Evolutionary conservation across 1,140 invertebrate genomes (phyloP).

Genomic region (Pachypeltis micranthus): DNA sequence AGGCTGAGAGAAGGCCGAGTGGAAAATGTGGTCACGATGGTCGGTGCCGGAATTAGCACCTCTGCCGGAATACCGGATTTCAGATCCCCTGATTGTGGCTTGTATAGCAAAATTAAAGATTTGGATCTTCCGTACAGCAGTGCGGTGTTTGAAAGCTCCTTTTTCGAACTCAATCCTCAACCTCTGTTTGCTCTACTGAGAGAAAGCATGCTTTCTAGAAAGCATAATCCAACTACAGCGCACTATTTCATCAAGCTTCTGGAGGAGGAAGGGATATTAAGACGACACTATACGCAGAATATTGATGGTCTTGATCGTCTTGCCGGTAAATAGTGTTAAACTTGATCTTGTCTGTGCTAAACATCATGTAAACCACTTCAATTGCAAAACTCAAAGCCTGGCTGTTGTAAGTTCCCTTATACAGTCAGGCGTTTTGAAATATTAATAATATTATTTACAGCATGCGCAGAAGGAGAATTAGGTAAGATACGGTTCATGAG

Average conservation of each 20-base stretch:
- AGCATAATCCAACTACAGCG: constrained; percentile 63
- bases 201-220: constrained; percentile 59
- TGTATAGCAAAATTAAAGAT: constrained; percentile 64
- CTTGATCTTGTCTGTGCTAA: too few relatives aligned
- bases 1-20: neutral
- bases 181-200: constrained; percentile 77
- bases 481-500: too few relatives aligned
- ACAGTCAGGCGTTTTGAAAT: too few relatives aligned
- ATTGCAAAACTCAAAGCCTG: too few relatives aligned
- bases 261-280: constrained; percentile 61
- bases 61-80: constrained; percentile 76
- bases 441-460: too few relatives aligned
- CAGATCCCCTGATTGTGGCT: constrained; percentile 75
- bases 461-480: too few relatives aligned
- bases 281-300: constrained; percentile 81
- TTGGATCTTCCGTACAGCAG: constrained; percentile 86
- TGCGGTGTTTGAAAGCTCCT: constrained; percentile 81
- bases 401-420: too few relatives aligned
- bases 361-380: too few relatives aligned
- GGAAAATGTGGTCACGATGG: constrained; percentile 82
- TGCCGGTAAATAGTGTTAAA: constrained; percentile 41
- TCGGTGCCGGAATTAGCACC: constrained; percentile 90
- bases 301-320: constrained; percentile 85
- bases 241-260: constrained; percentile 75
- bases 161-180: constrained; percentile 64